Percentiles rank a stretch among this genome's conserved stretches.
These are phyloP conservation scores for Ephestia elutella DNA, from an alignment of 1,140 invertebrate genomes.

Conservation along the genomic window DNA sequence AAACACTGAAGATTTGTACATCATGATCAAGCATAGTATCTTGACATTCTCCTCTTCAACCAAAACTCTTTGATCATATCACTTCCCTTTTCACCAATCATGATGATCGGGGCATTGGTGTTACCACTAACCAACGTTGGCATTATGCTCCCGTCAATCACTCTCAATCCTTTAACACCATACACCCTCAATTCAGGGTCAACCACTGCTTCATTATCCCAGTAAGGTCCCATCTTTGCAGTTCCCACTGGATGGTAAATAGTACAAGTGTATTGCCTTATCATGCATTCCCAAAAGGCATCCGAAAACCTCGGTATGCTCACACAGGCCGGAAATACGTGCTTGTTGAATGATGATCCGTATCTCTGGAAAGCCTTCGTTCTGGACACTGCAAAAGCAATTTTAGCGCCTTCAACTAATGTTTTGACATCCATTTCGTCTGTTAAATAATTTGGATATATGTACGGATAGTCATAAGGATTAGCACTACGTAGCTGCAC, in stretches of 20 bases:
- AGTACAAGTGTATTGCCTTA: slow-evolving; percentile 85
- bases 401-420: slow-evolving; percentile 88
- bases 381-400: slow-evolving; percentile 82
- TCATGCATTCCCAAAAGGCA: slow-evolving; percentile 89
- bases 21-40: slow-evolving; percentile 46
- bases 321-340: slow-evolving; percentile 82
- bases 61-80: slow-evolving; percentile 89
- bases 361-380: slow-evolving; percentile 82
- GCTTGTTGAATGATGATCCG: slow-evolving; percentile 79
- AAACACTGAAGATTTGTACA: slow-evolving; percentile 37
- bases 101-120: slow-evolving; percentile 88
- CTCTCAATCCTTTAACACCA: slow-evolving; percentile 84
- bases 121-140: slow-evolving; percentile 88
- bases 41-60: slow-evolving; percentile 72
- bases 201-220: slow-evolving; percentile 89
- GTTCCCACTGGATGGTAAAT: slow-evolving; percentile 93
- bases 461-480: slow-evolving; percentile 92
- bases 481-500: slow-evolving; percentile 87
- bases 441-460: slow-evolving; percentile 93
- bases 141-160: slow-evolving; percentile 92
- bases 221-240: slow-evolving; percentile 93
- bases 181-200: slow-evolving; percentile 88
- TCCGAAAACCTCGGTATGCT: slow-evolving; percentile 81
- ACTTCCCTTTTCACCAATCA: slow-evolving; percentile 89
- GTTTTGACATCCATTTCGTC: slow-evolving; percentile 86